Conservation (phyloP, 2,113 vertebrate species). For the Rhinopomastus cyanomelas region DNA sequence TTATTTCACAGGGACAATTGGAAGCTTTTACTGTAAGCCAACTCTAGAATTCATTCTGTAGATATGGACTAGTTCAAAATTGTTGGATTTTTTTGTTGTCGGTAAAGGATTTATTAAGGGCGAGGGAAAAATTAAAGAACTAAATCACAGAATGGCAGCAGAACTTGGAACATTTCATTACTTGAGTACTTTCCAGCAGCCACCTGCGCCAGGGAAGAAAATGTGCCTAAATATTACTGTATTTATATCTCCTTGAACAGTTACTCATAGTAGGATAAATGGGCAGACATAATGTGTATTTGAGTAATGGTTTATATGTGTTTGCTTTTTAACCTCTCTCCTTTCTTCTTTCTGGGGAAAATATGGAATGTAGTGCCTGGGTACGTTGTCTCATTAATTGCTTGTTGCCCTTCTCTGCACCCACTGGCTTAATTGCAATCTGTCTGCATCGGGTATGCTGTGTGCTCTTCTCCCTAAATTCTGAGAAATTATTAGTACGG, state of each 20-base stretch:
- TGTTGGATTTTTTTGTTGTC: not conserved
- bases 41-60: too few relatives aligned
- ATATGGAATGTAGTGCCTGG: not conserved
- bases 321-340: not conserved
- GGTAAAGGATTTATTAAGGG: not conserved
- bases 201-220: conserved; percentile 23
- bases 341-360: not conserved
- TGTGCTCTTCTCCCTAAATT: not conserved
- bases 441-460: not conserved
- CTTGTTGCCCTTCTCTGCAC: not conserved
- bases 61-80: not conserved
- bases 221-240: conserved; percentile 6
- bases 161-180: not conserved
- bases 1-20: not conserved
- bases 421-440: not conserved
- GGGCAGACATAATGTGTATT: not conserved
- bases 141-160: not conserved
- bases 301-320: not conserved
- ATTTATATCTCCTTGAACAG: not conserved
- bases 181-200: conserved; percentile 13
- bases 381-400: not conserved
- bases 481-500: not conserved
- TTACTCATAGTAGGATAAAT: not conserved
- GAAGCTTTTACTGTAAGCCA: not conserved
- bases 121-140: not conserved